A percentile compares a stretch with the other conserved stretches of the same genome.
These are phyloP conservation scores for Nasonia vitripennis DNA, from an alignment of 1,140 invertebrate species.

Conservation along the genomic window DNA sequence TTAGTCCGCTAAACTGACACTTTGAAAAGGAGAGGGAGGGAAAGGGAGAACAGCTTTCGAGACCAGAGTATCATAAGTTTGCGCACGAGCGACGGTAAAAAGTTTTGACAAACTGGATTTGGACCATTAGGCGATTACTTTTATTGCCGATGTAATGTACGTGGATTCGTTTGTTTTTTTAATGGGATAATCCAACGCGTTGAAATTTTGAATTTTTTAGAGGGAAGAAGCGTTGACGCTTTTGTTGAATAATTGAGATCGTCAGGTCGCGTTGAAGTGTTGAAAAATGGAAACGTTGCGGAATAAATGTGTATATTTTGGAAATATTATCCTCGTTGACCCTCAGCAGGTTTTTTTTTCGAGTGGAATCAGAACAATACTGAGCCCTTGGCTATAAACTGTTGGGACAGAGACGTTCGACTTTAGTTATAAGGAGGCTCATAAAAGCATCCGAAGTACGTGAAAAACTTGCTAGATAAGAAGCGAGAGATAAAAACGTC, in stretches of 20 bases:
- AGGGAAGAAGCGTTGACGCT: too few species aligned
- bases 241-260: too few species aligned
- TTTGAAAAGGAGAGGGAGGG: neutral
- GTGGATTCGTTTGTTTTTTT: too few species aligned
- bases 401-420: neutral
- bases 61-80: slow-evolving; percentile 1
- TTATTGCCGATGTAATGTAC: too few species aligned
- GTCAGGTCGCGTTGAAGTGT: too few species aligned
- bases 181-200: too few species aligned
- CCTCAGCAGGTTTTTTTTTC: neutral
- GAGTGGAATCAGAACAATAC: neutral
- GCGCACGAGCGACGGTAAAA: neutral
- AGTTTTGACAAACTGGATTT: slow-evolving; percentile 6
- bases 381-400: neutral
- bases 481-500: neutral
- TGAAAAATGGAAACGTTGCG: too few species aligned
- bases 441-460: slow-evolving; percentile 10
- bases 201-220: too few species aligned
- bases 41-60: slow-evolving; percentile 15
- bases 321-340: too few species aligned
- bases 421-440: slow-evolving; percentile 2
- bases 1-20: slow-evolving; percentile 31
- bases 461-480: slow-evolving; percentile 7
- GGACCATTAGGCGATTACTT: neutral
- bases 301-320: neutral